Base-by-base conservation (phyloP, 2,113 vertebrate species). In the Rhadina sibilatrix region DNA sequence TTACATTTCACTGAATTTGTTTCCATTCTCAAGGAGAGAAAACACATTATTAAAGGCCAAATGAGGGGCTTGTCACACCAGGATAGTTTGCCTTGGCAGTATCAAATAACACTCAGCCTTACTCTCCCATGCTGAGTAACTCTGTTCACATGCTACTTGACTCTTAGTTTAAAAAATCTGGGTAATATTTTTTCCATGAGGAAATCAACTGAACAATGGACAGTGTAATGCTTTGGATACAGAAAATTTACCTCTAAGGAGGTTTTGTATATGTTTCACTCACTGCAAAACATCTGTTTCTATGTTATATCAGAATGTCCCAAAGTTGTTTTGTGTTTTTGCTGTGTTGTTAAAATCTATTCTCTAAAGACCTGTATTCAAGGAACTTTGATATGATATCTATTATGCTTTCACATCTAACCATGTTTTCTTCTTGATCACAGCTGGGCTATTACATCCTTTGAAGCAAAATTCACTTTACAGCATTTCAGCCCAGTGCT, bases 381-480 rank as follows among this genome's bases (percentile, higher is more conserved):
- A 63, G 35, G 44, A 83, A 46, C 50, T 83, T 76, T 0, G 5
- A 54, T 87, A 82, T 5, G 0, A 0, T 69, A 12, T 83, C 59
- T 85, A 28, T 54, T 70, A 57, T 72, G 31, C 25, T 94, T 87
- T 81, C 86, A 71, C 71, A 86, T 83, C 50, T 87, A 80, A 74
- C 61, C 37, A 47, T 52, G 30, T 76, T 92, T 95, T 82, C 53
- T 85, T 87, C 61, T 69, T 90, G 77, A 90, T 97, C 85, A 79
- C 91, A 95, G 64, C 53, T 95, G 79, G 83, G 53, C 57, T 94
- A 79, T 92, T 94, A 46, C 31, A 56, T 68, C 42, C 71, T 96
- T 88, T 93, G 85, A 94, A 59, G 82, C 25, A 78, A 94, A 94
- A 95, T 60, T 86, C 20, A 27, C 70, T 94, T 88, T 64, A 68